phyloP scores from a whole-genome alignment of 2,113 vertebrate genomes.

The Saguinus midas region DNA sequence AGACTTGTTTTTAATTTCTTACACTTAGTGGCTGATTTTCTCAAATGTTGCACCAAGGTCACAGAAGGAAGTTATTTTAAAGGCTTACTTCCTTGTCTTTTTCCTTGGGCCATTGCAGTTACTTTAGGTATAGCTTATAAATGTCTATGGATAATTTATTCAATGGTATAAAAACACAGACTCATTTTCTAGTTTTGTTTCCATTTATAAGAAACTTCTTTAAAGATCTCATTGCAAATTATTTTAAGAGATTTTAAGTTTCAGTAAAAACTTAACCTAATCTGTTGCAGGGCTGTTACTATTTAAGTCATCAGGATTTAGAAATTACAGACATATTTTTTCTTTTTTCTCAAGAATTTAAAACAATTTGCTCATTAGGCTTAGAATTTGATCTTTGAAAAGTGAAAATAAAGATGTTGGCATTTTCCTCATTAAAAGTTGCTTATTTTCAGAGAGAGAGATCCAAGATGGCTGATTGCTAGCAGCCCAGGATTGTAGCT shows the following conservation, averaged over 20 bases:
- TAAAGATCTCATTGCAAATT: neutral
- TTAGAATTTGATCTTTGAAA: conserved; percentile 35
- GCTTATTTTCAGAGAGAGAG: neutral
- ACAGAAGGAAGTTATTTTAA: neutral
- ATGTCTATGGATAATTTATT: neutral
- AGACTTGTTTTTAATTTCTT: conserved; percentile 30
- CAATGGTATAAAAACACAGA: neutral
- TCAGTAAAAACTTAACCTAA: conserved; percentile 8
- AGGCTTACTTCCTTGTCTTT: neutral
- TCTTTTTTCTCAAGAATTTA: conserved; percentile 35
- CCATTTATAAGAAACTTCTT: neutral
- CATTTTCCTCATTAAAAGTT: neutral
- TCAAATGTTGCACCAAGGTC: neutral
- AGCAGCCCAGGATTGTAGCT: too few relatives aligned
- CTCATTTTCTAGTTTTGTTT: conserved; percentile 2
- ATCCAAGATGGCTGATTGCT: too few relatives aligned
- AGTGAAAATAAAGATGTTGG: conserved; percentile 1
- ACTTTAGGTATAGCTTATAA: neutral
- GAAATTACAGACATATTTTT: conserved; percentile 53
- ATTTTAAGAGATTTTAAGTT: conserved; percentile 50
- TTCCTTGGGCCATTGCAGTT: neutral
- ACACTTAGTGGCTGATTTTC: neutral
- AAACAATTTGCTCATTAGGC: neutral
- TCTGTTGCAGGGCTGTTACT: conserved; percentile 7
- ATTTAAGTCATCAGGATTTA: conserved; percentile 26